A percentile compares a stretch with the other conserved stretches of the same genome.
Conservation (phyloP, 1,140 invertebrate species). For the Lepidostoma basale region DNA sequence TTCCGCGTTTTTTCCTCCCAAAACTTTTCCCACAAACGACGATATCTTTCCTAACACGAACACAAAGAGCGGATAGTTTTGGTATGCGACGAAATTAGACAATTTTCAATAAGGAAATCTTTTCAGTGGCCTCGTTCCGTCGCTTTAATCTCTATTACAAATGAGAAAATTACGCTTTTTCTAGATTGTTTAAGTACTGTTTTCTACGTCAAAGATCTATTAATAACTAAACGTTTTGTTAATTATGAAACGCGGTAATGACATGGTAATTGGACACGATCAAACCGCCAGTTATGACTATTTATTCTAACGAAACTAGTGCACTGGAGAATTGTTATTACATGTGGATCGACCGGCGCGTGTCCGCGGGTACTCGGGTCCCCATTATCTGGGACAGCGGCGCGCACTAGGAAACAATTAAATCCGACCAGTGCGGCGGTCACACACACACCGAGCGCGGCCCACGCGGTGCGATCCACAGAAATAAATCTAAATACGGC, state of each 20-base stretch:
- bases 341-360: no score
- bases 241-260: no score
- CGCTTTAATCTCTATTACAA: no score
- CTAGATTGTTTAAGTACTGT: no score
- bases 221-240: no score
- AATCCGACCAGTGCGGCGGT: not conserved
- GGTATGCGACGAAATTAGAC: not conserved
- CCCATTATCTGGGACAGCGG: not conserved
- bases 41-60: not conserved
- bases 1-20: not conserved
- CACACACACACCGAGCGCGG: not conserved
- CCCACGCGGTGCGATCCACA: not conserved
- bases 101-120: not conserved
- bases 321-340: no score
- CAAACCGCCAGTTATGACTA: no score
- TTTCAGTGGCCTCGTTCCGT: not conserved
- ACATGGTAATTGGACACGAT: no score
- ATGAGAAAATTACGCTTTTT: not conserved
- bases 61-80: no score
- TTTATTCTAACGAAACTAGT: no score
- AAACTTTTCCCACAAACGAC: not conserved
- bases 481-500: not conserved
- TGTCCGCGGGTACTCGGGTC: not conserved
- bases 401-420: not conserved
- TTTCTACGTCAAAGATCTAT: no score